Evolutionary conservation across 2,113 vertebrate genomes (phyloP).

Genomic region (Caracal caracal): DNA sequence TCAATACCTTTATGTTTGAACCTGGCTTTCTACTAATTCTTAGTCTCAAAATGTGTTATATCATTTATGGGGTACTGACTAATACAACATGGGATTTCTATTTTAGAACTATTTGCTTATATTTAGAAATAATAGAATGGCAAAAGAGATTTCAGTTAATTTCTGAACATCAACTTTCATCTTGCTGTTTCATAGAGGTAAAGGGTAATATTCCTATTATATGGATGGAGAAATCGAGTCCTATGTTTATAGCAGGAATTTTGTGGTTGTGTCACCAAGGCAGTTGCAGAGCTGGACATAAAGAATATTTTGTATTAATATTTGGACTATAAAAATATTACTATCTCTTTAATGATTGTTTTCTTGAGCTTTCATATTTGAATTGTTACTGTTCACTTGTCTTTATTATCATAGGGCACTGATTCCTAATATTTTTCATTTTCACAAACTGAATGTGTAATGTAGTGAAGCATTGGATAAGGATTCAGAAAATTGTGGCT

Average conservation of each 20-base stretch:
- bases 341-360: background rate
- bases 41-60: background rate
- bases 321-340: background rate
- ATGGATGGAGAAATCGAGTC: background rate
- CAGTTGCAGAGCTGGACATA: conserved; percentile 23
- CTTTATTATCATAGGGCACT: background rate
- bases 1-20: background rate
- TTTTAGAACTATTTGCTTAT: conserved; percentile 42
- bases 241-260: background rate
- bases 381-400: background rate
- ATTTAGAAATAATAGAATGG: background rate
- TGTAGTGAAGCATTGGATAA: background rate
- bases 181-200: background rate
- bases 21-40: background rate
- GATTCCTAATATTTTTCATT: background rate
- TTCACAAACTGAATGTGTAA: background rate
- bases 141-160: conserved; percentile 11
- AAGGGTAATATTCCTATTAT: background rate
- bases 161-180: conserved; percentile 1
- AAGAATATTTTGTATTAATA: conserved; percentile 1
- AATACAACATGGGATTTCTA: conserved; percentile 9
- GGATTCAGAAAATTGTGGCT: background rate
- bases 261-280: background rate
- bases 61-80: background rate
- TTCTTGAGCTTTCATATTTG: background rate